Evolutionary conservation across 2,797 vertebrate genomes (phyloP).

Genomic region (Eidolon dupreanum): DNA sequence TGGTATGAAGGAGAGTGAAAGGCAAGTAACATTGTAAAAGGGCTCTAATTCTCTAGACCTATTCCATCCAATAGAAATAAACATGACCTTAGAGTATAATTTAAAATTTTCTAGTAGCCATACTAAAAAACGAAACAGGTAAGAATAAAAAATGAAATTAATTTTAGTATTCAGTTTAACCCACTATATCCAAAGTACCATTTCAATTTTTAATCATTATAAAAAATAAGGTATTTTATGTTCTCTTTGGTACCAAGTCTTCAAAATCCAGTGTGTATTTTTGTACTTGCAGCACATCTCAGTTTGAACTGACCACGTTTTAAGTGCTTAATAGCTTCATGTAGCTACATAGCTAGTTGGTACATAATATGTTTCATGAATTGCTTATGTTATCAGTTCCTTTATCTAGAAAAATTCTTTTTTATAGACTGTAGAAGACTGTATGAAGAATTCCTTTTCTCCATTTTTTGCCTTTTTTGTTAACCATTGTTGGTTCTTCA

Average conservation of each 20-base stretch:
- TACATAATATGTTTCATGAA: not conserved
- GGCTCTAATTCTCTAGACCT: not conserved
- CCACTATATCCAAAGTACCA: not conserved
- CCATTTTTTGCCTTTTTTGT: not conserved
- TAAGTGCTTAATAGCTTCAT: not conserved
- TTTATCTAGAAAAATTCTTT: not conserved
- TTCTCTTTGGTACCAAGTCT: not conserved
- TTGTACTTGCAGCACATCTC: not conserved
- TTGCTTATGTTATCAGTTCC: not conserved
- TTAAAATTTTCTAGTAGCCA: not conserved
- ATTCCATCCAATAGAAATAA: not conserved
- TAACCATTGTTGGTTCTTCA: not conserved
- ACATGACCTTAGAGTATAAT: not conserved
- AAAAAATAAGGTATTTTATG: not conserved
- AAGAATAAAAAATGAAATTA: not conserved
- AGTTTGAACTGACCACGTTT: not conserved
- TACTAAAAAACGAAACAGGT: not conserved
- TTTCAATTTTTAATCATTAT: not conserved
- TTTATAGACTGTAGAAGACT: not conserved
- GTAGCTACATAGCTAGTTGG: not conserved
- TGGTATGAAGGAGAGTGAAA: not conserved
- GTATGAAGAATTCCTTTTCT: not conserved
- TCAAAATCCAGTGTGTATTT: not conserved
- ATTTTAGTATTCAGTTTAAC: slow-evolving; percentile 15
- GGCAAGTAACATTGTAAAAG: not conserved